A percentile compares a stretch with the other conserved stretches of the same genome.
Evolutionary conservation across 2,797 vertebrate genomes (phyloP).

Genomic region (Odontamblyopus rebecca): DNA sequence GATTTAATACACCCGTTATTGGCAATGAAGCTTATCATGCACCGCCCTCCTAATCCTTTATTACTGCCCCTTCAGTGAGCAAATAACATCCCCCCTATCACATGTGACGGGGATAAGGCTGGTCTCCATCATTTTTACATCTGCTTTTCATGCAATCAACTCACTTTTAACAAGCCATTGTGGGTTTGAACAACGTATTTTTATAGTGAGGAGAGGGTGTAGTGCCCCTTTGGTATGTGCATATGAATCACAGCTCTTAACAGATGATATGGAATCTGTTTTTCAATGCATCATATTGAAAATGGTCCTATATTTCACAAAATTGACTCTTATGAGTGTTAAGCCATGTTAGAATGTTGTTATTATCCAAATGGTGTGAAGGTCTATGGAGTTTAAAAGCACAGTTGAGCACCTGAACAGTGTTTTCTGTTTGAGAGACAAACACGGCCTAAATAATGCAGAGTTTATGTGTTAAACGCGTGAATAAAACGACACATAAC

Average conservation of each 20-base stretch:
- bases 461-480: too few relatives aligned
- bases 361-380: too few relatives aligned
- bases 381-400: too few relatives aligned
- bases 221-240: slow-evolving; percentile 2
- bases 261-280: background rate
- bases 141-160: slow-evolving; percentile 5
- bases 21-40: slow-evolving; percentile 33
- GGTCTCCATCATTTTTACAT: slow-evolving; percentile 1
- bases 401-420: too few relatives aligned
- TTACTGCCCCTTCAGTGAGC: slow-evolving; percentile 20
- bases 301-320: background rate
- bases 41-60: slow-evolving; percentile 19
- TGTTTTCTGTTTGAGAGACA: too few relatives aligned
- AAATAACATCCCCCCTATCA: slow-evolving; percentile 8
- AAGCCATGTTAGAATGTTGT: too few relatives aligned
- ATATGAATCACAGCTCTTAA: slow-evolving; percentile 6
- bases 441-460: too few relatives aligned
- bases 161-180: background rate
- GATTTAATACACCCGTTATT: slow-evolving; percentile 28
- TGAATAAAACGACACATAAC: too few relatives aligned
- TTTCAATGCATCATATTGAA: background rate
- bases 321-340: too few relatives aligned
- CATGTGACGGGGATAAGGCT: background rate
- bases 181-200: slow-evolving; percentile 3
- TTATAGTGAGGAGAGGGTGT: background rate